Conservation (phyloP, 2,113 vertebrate species). For the Syngnathus scovelli region DNA sequence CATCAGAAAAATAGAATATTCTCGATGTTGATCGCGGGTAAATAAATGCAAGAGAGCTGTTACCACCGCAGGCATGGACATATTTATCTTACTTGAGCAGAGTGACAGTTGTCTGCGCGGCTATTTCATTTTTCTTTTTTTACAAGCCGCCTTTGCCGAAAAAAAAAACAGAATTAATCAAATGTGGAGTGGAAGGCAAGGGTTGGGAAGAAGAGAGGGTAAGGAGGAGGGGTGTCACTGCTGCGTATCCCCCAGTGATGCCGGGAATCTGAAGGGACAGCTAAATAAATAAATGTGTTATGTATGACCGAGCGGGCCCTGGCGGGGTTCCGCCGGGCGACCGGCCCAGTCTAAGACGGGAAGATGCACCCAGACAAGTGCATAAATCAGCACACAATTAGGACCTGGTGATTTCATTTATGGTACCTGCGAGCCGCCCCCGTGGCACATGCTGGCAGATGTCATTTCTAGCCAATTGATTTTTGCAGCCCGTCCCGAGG, state of each 20-base stretch:
- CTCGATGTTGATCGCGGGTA: conserved; percentile 23
- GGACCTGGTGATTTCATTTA: conserved; percentile 75
- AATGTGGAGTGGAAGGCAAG: conserved; percentile 39
- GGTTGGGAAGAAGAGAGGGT: conserved; percentile 6
- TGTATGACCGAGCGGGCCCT: conserved; percentile 68
- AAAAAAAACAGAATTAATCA: conserved; percentile 63
- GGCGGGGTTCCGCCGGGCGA: conserved; percentile 35
- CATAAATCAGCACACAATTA: conserved; percentile 79
- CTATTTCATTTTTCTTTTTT: conserved; percentile 72
- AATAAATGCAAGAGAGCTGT: conserved; percentile 31
- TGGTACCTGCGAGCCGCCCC: conserved; percentile 68
- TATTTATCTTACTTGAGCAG: conserved; percentile 73
- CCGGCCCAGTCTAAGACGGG: conserved; percentile 37
- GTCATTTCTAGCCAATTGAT: conserved; percentile 81
- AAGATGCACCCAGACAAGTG: conserved; percentile 70
- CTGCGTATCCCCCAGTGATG: conserved; percentile 48
- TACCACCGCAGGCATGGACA: conserved; percentile 53
- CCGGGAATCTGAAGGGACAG: conserved; percentile 56
- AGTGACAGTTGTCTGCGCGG: conserved; percentile 70
- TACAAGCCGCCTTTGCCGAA: conserved; percentile 23
- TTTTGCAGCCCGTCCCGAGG: conserved; percentile 69
- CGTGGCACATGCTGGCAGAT: conserved; percentile 73
- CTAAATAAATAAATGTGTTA: conserved; percentile 72
- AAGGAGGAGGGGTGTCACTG: neutral
- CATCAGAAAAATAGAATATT: conserved; percentile 3